Percentiles rank a stretch among this genome's conserved stretches.
Evolutionary conservation across 2,113 vertebrate species (phyloP).

Genomic region (Corythoichthys haematopterus): DNA sequence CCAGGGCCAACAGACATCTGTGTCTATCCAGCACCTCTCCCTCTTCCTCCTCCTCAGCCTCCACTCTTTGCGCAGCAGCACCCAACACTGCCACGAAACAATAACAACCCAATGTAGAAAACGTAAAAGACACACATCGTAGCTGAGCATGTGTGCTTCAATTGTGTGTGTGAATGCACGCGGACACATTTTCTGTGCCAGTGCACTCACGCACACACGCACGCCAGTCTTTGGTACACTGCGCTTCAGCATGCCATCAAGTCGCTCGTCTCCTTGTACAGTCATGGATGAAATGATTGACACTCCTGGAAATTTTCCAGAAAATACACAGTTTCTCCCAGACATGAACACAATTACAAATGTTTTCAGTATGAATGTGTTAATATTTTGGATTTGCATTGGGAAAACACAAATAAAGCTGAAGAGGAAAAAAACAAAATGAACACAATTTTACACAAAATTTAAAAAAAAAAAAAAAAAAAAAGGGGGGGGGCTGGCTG

Average conservation of each 20-base stretch:
- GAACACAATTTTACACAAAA: too few species aligned
- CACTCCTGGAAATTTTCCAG: too few species aligned
- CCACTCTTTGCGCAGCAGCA: slow-evolving; percentile 91
- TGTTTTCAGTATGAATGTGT: too few species aligned
- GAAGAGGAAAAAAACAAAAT: too few species aligned
- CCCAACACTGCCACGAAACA: slow-evolving; percentile 91
- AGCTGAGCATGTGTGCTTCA: slow-evolving; percentile 58
- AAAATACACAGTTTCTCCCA: too few species aligned
- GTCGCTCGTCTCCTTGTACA: slow-evolving; percentile 37
- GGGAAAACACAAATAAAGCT: too few species aligned
- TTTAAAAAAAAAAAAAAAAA: too few species aligned
- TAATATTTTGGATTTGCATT: too few species aligned
- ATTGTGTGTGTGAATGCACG: slow-evolving; percentile 17
- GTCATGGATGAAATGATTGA: too few species aligned
- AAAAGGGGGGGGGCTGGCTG: too few species aligned
- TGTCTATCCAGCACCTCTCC: slow-evolving; percentile 98
- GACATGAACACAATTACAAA: too few species aligned
- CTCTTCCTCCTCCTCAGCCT: slow-evolving; percentile 94
- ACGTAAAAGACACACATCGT: slow-evolving; percentile 61
- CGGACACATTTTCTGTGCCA: slow-evolving; percentile 30
- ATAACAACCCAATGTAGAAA: slow-evolving; percentile 66
- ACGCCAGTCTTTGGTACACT: slow-evolving; percentile 54
- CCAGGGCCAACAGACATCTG: slow-evolving; percentile 99
- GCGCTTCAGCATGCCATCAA: slow-evolving; percentile 59
- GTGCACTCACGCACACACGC: slow-evolving; percentile 46